Percentiles rank a stretch among this genome's conserved stretches.
phyloP scores from a whole-genome alignment of 1,140 invertebrate species.

The Asbolus verrucosus region DNA sequence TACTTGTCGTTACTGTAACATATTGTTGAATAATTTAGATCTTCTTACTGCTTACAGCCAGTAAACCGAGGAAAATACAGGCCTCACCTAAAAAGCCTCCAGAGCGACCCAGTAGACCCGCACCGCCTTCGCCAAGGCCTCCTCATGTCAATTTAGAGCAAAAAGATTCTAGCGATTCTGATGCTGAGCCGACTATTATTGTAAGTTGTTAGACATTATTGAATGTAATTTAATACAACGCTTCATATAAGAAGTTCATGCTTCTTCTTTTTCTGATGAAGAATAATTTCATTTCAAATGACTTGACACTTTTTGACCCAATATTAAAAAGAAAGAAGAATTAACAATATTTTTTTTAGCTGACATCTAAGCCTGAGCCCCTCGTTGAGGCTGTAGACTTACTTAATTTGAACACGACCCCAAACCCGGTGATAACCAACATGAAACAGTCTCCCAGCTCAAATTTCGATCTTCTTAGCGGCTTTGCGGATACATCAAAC shows the following conservation, averaged over 20 bases:
- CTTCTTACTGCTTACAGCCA: too few species aligned
- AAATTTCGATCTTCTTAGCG: slow-evolving; percentile 75
- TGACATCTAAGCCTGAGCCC: slow-evolving; percentile 39
- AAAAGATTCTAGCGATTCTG: slow-evolving; percentile 58
- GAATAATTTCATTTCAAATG: too few species aligned
- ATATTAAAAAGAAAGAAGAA: too few species aligned
- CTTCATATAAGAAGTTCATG: too few species aligned
- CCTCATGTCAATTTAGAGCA: slow-evolving; percentile 48
- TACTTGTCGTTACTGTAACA: too few species aligned
- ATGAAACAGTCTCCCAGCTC: slow-evolving; percentile 59
- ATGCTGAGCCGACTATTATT: slow-evolving; percentile 49
- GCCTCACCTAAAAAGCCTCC: slow-evolving; percentile 49
- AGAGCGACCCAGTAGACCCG: slow-evolving; percentile 53
- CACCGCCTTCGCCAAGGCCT: slow-evolving; percentile 62
- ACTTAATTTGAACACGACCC: slow-evolving; percentile 66
- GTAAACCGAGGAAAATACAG: slow-evolving; percentile 52
- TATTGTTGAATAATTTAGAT: not conserved
- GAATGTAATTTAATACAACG: too few species aligned
- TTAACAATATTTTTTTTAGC: slow-evolving; percentile 35
- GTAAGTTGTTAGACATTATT: slow-evolving; percentile 38
- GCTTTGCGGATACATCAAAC: slow-evolving; percentile 63
- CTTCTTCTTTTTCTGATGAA: too few species aligned
- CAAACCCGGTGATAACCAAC: slow-evolving; percentile 45
- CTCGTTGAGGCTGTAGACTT: slow-evolving; percentile 66
- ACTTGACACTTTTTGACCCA: too few species aligned